Evolutionary conservation across 2,113 vertebrate genomes (phyloP), one percentile per base, ranked within the genome.

Genomic region (Leptobrachium leishanense): DNA sequence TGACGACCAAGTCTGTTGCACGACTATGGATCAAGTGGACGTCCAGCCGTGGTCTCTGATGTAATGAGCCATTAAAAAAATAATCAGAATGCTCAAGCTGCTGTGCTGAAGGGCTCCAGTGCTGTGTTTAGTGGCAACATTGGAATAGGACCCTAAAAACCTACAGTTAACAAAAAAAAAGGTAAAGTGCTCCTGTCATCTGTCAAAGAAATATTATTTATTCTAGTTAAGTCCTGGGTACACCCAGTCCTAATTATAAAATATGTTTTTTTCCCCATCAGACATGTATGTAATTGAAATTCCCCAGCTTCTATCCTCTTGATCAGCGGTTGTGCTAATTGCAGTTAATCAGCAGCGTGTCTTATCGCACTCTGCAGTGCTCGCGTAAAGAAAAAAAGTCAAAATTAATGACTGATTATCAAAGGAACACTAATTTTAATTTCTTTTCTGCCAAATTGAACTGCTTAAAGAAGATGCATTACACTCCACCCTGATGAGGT

Each of bases 241-340:
- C 46, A 50, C 46, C 4, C 4, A 8, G 8, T 0, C 46, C 4
- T 50, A 4, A 50, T 50, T 59, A 12, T 59, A 59, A 15, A 54
- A 59, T 8, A 59, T 59, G 2, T 59, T 59, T 59, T 11, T 59
- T 59, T 39, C 1, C 20, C 62, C 62, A 7, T n/a, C 65, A 69
- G 7, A 41, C 39, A 12, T 77, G 54, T n/a, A 68, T 44, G 75
- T 77, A 44, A 77, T 77, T 70, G 20, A 77, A 77, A 77, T 70
- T 77, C 75, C 43, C 66, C 64, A 68, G 42, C 75, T 15, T 43
- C 53, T 46, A 69, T 77, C 75, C 67, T 59, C 66, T 62, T 77
- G 75, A 77, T 77, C 75, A 69, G 75, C 54, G 42, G 75, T 77
- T 77, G 53, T 40, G 13, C 67, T 77, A 77, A 77, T 77, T 77